Evolutionary conservation across 2,888 invertebrate species (phyloP), one percentile per base, ranked within the genome.

Genomic region (Chrysodeixis includens): DNA sequence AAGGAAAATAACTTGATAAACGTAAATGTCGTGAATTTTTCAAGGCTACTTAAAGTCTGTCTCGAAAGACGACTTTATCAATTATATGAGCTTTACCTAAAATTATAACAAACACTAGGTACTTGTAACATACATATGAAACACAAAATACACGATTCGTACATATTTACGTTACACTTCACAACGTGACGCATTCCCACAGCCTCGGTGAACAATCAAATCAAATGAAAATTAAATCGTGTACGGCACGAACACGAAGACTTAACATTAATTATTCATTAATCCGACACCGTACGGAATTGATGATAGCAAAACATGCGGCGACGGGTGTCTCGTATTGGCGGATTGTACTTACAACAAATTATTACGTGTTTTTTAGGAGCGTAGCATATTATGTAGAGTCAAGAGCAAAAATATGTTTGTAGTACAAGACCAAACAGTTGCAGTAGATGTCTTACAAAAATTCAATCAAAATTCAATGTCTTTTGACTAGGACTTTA

Each of bases 161-260:
- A 81, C 76, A 79, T 85, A 82, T 84, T 83, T 83, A 81, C 82
- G 79, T 71, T 80, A 79, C 84, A 81, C 85, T 85, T 71, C 71
- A 78, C 75, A 77, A 74, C 64, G 69, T 74, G 71, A 72, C 77
- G 80, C 79, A 81, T 82, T 82, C 82, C 78, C 80, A 76, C 59
- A 74, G 56, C 52, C 20, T 40, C 66, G 60, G 65, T 62, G 72
- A 71, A 84, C 83, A 65, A 78, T 75, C 79, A 73, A 76, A 88
- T 88, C 87, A 87, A 89, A 92, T 88, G 89, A 88, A 89, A 90
- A 89, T 90, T 89, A 88, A 88, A 87, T 86, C 87, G 84, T 79
- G 83, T 86, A 79, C 86, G 82, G 78, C 80, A 84, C 83, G 84
- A 86, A 83, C 86, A 85, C 82, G 82, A 83, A 84, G 86, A 87